These are phyloP conservation scores for Microvelia longipes DNA, from an alignment of 1,140 invertebrate species.

Conservation along the genomic window DNA sequence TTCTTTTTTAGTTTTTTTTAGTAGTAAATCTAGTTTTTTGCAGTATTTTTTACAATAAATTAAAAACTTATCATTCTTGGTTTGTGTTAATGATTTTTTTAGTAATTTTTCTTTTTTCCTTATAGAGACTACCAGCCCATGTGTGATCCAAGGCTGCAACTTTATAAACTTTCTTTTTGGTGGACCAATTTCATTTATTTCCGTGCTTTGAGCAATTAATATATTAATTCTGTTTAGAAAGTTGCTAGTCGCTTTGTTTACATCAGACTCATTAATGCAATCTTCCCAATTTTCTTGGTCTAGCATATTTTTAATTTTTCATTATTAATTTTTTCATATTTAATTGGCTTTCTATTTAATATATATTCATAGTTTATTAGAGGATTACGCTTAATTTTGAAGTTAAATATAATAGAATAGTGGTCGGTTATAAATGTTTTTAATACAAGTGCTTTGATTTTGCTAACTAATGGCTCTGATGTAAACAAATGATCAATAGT, in stretches of 20 bases:
- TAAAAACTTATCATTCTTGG: too few species aligned
- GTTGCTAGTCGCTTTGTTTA: not conserved
- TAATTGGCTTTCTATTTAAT: not conserved
- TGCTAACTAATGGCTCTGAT: not conserved
- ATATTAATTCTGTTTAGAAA: not conserved
- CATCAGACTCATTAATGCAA: not conserved
- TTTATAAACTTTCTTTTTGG: not conserved
- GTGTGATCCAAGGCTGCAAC: not conserved
- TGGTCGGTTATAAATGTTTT: not conserved
- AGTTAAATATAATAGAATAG: not conserved
- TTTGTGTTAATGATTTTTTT: not conserved
- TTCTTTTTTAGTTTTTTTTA: not conserved
- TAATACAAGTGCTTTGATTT: not conserved
- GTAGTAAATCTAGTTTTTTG: not conserved
- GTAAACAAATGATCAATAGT: not conserved
- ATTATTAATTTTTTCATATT: not conserved
- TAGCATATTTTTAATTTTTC: not conserved
- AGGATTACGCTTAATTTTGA: not conserved
- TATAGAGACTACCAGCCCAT: not conserved
- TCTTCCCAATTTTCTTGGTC: not conserved
- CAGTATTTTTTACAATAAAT: not conserved
- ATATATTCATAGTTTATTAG: not conserved
- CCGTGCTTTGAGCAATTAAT: not conserved
- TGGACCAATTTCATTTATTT: too few species aligned
- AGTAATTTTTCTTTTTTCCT: not conserved